These are phyloP conservation scores for Calephelis virginiensis DNA, from an alignment of 1,140 invertebrate species.

Conservation along the genomic window DNA sequence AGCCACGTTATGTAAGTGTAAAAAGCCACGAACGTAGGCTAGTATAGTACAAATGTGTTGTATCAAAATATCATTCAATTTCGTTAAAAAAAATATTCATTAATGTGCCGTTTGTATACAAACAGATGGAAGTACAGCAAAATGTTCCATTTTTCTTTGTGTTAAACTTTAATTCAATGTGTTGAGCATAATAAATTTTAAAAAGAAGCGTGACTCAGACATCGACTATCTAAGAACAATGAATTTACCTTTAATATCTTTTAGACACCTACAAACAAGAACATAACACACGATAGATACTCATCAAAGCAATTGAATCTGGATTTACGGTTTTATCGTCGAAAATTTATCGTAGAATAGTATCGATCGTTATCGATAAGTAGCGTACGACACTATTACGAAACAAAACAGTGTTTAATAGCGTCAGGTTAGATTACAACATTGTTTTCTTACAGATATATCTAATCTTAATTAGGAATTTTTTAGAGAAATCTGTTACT, in stretches of 20 bases:
- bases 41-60: no score
- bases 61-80: no score
- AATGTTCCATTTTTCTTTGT: no score
- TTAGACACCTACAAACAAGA: slow-evolving; percentile 5
- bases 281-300: slow-evolving; percentile 1
- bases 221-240: slow-evolving; percentile 1
- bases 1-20: no score
- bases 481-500: not conserved
- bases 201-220: not conserved
- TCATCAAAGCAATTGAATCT: not conserved
- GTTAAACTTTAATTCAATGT: no score
- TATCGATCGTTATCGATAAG: slow-evolving; percentile 10
- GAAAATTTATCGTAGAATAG: slow-evolving; percentile 5
- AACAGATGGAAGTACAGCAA: no score
- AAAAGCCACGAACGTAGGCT: no score
- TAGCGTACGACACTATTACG: slow-evolving; percentile 6
- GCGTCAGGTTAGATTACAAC: not conserved
- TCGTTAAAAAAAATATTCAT: no score
- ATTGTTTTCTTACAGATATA: slow-evolving; percentile 7
- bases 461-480: slow-evolving; percentile 7
- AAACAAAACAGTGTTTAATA: not conserved
- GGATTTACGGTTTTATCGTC: slow-evolving; percentile 4
- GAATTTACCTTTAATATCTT: not conserved
- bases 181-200: not conserved
- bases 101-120: no score